These are phyloP conservation scores for Spheniscus mendiculus DNA, from an alignment of 2,113 vertebrate species.

Conservation along the genomic window DNA sequence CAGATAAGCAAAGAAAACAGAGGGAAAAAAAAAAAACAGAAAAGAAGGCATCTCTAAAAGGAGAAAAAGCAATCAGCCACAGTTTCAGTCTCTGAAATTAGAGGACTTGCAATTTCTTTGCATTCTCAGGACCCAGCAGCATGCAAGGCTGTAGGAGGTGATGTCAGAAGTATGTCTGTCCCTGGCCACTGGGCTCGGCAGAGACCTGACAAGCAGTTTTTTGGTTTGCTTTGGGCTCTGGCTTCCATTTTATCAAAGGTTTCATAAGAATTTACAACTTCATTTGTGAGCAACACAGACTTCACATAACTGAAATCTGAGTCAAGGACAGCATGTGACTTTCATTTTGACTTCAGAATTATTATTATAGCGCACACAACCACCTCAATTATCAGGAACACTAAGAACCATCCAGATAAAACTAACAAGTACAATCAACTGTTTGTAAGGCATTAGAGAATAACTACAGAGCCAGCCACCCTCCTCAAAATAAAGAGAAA, in stretches of 20 bases:
- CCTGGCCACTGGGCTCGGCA: not conserved
- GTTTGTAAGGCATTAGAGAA: not conserved
- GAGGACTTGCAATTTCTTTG: not conserved
- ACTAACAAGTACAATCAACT: not conserved
- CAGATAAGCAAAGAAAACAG: not conserved
- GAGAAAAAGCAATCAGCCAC: not conserved
- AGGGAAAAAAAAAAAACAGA: not conserved
- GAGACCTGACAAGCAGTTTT: not conserved
- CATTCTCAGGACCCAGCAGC: not conserved
- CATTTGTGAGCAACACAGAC: not conserved
- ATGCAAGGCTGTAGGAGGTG: not conserved
- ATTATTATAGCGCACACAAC: not conserved
- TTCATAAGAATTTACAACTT: not conserved
- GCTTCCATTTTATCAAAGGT: not conserved
- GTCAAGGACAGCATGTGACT: not conserved
- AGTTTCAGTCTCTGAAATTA: not conserved
- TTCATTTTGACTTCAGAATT: conserved; percentile 32
- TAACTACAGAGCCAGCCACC: not conserved
- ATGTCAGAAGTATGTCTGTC: not conserved
- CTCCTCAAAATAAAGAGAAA: not conserved
- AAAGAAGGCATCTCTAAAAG: not conserved
- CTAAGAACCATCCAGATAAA: not conserved
- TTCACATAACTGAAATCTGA: not conserved
- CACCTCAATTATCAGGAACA: not conserved
- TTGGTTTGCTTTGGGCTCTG: not conserved